Percentiles rank a stretch among this genome's conserved stretches.
phyloP scores from a whole-genome alignment of 2,888 invertebrate species.

The Caenorhabditis auriculariae region DNA sequence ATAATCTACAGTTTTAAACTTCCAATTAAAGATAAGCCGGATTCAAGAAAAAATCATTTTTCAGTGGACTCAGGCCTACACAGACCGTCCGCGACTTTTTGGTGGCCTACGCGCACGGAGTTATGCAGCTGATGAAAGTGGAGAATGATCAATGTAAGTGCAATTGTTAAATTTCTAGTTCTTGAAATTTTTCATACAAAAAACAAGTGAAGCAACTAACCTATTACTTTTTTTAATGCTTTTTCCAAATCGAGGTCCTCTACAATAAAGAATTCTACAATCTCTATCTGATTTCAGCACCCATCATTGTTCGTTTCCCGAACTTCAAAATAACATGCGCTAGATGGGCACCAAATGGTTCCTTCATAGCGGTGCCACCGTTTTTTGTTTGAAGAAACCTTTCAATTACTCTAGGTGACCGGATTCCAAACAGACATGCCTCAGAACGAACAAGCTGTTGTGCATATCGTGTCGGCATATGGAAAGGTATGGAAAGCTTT shows the following conservation, averaged over 20 bases:
- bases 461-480: conserved; percentile 85
- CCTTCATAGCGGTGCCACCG: conserved; percentile 76
- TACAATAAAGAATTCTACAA: neutral
- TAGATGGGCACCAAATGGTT: conserved; percentile 87
- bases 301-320: conserved; percentile 80
- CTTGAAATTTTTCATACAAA: too few relatives aligned
- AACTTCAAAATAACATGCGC: conserved; percentile 78
- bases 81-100: conserved; percentile 73
- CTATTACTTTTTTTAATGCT: too few relatives aligned
- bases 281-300: conserved; percentile 70
- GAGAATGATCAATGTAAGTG: conserved; percentile 80
- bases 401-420: conserved; percentile 62
- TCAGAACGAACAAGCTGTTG: conserved; percentile 73
- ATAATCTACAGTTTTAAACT: too few relatives aligned
- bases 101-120: conserved; percentile 84
- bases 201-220: too few relatives aligned
- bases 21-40: neutral
- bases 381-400: neutral
- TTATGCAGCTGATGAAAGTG: conserved; percentile 83
- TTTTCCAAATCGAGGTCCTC: too few relatives aligned
- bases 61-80: conserved; percentile 7
- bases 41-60: neutral
- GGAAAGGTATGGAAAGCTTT: conserved; percentile 73
- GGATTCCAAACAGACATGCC: conserved; percentile 72
- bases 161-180: neutral